phyloP scores from a whole-genome alignment of 2,797 vertebrate species.

The Telmatherina bonti region DNA sequence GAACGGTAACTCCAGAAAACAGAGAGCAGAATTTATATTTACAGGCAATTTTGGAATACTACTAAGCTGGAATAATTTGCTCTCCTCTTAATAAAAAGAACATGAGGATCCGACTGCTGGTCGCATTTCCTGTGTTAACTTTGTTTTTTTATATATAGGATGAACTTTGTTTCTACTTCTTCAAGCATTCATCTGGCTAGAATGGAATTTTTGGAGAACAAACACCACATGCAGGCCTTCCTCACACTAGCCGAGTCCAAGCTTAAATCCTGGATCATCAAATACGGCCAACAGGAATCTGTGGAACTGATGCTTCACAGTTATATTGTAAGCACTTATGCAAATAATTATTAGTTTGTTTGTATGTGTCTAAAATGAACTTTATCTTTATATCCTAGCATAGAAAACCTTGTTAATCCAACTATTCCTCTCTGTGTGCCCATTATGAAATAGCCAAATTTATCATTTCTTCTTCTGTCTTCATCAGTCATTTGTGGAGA shows the following conservation, averaged over 20 bases:
- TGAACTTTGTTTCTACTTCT: constrained; percentile 91
- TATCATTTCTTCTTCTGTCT: constrained; percentile 19
- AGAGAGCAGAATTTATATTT: not conserved
- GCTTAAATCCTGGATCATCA: constrained; percentile 96
- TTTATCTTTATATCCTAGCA: not conserved
- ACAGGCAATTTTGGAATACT: not conserved
- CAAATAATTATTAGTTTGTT: constrained; percentile 1
- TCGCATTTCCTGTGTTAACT: constrained; percentile 34
- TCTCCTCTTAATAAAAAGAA: constrained; percentile 6
- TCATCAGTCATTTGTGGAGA: constrained; percentile 91
- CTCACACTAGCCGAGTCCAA: constrained; percentile 92
- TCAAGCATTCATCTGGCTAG: constrained; percentile 91
- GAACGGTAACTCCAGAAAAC: constrained; percentile 84
- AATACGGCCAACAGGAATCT: constrained; percentile 91
- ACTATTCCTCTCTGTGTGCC: not conserved
- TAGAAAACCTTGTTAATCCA: not conserved
- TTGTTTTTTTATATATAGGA: constrained; percentile 79
- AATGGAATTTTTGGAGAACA: constrained; percentile 94
- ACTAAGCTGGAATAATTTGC: not conserved
- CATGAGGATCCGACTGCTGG: not conserved
- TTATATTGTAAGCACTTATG: constrained; percentile 86
- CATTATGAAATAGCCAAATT: not conserved
- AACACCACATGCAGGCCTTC: constrained; percentile 92
- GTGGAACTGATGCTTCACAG: constrained; percentile 91
- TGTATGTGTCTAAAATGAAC: not conserved